phyloP scores from a whole-genome alignment of 2,797 vertebrate genomes.

The Sebastes trivittatus region DNA sequence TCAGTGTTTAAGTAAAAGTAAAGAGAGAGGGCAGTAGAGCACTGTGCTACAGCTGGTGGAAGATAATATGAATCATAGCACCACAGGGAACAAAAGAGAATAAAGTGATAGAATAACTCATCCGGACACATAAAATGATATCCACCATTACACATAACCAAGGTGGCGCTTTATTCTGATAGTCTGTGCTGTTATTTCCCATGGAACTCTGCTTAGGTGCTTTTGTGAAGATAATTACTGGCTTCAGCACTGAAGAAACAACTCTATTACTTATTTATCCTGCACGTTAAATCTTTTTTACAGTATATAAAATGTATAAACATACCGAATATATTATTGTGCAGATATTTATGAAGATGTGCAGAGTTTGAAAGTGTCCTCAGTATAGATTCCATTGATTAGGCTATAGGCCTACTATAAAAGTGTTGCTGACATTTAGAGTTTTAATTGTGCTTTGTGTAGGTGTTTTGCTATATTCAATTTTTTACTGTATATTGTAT shows the following conservation, averaged over 20 bases:
- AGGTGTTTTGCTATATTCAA: not conserved
- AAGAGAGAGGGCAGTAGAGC: slow-evolving; percentile 67
- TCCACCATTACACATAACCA: slow-evolving; percentile 20
- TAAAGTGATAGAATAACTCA: slow-evolving; percentile 28
- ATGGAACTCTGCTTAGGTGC: slow-evolving; percentile 1
- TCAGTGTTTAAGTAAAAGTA: slow-evolving; percentile 4
- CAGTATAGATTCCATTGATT: not conserved
- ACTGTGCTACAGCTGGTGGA: slow-evolving; percentile 13
- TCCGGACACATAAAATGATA: slow-evolving; percentile 34
- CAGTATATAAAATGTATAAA: not conserved
- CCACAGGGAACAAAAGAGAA: not conserved
- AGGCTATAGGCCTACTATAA: not conserved
- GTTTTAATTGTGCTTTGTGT: not conserved
- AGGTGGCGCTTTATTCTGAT: not conserved
- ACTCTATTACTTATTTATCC: not conserved
- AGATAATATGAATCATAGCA: not conserved
- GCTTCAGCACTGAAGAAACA: not conserved
- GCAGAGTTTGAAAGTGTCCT: not conserved
- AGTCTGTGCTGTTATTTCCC: slow-evolving; percentile 8
- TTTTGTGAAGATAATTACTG: not conserved
- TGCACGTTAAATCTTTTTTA: not conserved
- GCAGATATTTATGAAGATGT: not conserved
- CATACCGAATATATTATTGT: not conserved
- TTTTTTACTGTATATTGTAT: not conserved
- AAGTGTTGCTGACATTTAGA: not conserved